Conservation (phyloP, 2,797 vertebrate genomes). For the Coilia nasus region DNA sequence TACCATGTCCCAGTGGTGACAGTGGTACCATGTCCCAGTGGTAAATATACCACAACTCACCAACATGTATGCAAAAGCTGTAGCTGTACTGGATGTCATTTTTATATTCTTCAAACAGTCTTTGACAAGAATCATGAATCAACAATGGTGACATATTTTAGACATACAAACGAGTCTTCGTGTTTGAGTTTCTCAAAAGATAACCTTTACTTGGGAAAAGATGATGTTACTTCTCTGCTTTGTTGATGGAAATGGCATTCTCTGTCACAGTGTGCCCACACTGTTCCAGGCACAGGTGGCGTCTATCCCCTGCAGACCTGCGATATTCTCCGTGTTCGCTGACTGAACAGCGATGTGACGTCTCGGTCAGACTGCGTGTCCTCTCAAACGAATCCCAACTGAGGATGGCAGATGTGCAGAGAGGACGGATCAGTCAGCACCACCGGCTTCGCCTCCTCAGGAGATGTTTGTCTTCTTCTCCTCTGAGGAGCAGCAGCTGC, state of each 20-base stretch:
- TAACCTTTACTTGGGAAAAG: no score
- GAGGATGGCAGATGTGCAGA: background rate
- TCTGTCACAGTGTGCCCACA: background rate
- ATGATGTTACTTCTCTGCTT: no score
- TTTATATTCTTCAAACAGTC: no score
- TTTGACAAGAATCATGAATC: no score
- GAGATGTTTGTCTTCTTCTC: background rate
- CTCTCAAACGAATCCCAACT: background rate
- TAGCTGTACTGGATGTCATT: background rate
- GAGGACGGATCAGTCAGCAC: background rate
- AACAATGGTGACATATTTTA: no score
- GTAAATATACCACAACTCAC: background rate
- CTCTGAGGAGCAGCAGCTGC: background rate
- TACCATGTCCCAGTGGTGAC: background rate
- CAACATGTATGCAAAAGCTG: background rate
- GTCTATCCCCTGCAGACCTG: background rate
- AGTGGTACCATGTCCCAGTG: background rate
- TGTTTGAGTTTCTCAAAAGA: no score
- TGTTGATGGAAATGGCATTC: no score
- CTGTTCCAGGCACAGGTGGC: conserved; percentile 18
- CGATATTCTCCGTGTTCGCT: background rate
- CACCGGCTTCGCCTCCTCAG: background rate
- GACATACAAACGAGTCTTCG: no score
- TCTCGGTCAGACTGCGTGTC: background rate
- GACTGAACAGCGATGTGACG: background rate